phyloP scores from a whole-genome alignment of 2,888 invertebrate genomes.

The Elgonia sp. region DNA sequence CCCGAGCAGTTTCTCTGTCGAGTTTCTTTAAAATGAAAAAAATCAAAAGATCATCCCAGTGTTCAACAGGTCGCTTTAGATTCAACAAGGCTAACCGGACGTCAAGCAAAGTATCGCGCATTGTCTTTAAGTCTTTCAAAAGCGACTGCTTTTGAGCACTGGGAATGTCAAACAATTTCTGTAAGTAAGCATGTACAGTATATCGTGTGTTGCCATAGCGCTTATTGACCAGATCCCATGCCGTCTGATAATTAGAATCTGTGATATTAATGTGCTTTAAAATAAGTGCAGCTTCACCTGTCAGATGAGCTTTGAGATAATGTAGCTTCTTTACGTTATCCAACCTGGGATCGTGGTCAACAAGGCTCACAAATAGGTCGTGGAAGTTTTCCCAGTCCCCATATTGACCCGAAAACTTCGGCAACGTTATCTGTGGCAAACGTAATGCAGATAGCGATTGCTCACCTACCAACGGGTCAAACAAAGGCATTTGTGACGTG shows the following conservation, averaged over 20 bases:
- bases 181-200: conserved; percentile 3
- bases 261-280: not conserved
- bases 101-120: not conserved
- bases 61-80: conserved; percentile 5
- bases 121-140: not conserved
- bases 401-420: too few species aligned
- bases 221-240: not conserved
- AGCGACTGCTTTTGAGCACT: not conserved
- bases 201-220: not conserved
- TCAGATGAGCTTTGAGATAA: too few species aligned
- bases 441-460: too few species aligned
- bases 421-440: too few species aligned
- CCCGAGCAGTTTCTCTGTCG: not conserved
- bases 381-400: too few species aligned
- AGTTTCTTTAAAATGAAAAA: conserved; percentile 3
- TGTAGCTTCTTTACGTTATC: too few species aligned
- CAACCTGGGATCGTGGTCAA: too few species aligned
- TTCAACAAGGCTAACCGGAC: not conserved
- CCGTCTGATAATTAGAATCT: conserved; percentile 23
- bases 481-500: too few species aligned
- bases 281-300: not conserved
- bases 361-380: too few species aligned
- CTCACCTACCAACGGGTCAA: too few species aligned
- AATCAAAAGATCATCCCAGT: conserved; percentile 14
- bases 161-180: not conserved